These are phyloP conservation scores for Eonycteris spelaea DNA, from an alignment of 2,113 vertebrate genomes.

Conservation along the genomic window DNA sequence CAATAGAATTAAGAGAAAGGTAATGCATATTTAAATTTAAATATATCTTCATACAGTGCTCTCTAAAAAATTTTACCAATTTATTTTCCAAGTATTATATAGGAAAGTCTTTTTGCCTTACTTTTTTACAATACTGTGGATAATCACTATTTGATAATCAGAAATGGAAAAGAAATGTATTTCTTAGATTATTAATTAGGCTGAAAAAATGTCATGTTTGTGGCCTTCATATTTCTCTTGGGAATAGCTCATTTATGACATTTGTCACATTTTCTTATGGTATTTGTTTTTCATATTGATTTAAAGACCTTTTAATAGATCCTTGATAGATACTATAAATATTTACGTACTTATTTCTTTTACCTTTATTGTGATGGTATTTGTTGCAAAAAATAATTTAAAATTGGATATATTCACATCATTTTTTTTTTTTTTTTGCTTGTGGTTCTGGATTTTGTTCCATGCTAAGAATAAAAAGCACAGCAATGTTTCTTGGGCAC, in stretches of 20 bases:
- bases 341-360: neutral
- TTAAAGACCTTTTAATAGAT: neutral
- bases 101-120: neutral
- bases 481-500: neutral
- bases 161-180: neutral
- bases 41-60: neutral
- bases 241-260: neutral
- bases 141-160: neutral
- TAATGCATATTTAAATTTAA: conserved; percentile 1
- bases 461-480: neutral
- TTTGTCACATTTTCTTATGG: neutral
- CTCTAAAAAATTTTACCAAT: neutral
- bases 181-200: conserved; percentile 11
- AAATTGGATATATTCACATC: neutral
- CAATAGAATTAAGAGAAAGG: neutral
- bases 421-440: neutral
- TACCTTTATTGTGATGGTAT: neutral
- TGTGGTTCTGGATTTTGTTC: neutral
- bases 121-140: neutral
- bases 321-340: neutral
- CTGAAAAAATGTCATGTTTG: neutral
- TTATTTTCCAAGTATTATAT: neutral
- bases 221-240: neutral
- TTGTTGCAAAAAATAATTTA: neutral
- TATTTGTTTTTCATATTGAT: neutral